phyloP scores from a whole-genome alignment of 2,888 invertebrate genomes.

The Mamestra brassicae region DNA sequence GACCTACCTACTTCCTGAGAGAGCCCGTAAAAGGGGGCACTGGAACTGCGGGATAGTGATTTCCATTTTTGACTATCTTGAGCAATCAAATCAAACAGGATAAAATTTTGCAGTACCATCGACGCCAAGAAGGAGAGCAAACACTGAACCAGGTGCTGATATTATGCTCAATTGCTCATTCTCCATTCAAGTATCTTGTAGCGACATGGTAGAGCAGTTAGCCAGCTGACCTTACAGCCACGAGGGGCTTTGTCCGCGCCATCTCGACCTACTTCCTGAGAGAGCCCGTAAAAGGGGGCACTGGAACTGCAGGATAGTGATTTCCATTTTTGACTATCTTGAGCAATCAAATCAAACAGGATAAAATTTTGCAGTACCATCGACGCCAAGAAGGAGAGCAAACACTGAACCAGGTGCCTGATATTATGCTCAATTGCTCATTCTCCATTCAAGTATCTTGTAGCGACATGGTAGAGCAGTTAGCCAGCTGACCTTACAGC shows the following conservation, averaged over 20 bases:
- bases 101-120: neutral
- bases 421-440: neutral
- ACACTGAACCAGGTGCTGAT: neutral
- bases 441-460: neutral
- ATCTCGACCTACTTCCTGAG: no score
- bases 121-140: neutral
- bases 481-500: conserved; percentile 26
- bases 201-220: conserved; percentile 8
- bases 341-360: neutral
- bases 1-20: conserved; percentile 57
- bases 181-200: neutral
- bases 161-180: neutral
- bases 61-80: neutral
- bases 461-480: conserved; percentile 7
- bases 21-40: conserved; percentile 32
- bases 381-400: neutral
- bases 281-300: no score
- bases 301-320: no score
- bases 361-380: neutral
- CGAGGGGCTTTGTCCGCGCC: conserved; percentile 23
- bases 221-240: conserved; percentile 31
- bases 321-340: neutral
- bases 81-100: neutral
- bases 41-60: conserved; percentile 27
- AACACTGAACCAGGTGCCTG: neutral